Base-by-base conservation (phyloP, 2,888 invertebrate genomes). In the Drosophila melanocephala region DNA sequence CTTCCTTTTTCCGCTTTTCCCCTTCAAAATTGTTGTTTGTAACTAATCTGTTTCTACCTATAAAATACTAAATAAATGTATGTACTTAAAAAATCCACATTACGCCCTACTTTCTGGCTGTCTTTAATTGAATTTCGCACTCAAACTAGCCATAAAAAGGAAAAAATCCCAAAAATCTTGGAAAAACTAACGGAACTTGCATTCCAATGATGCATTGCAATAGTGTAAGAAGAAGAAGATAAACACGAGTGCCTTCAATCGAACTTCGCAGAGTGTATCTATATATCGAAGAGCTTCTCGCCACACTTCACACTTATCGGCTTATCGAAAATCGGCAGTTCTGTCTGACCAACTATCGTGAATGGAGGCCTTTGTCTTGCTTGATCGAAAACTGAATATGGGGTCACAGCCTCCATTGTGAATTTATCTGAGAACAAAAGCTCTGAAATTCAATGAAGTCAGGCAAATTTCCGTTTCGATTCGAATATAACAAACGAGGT, bases 391-490 rank as follows among this genome's bases (percentile, higher is more conserved):
- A 26, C 16, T 47, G 26, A 16, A 16, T 26, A 9, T 26, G 47
- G 16, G 26, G 47, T n/a, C 47, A 47, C 9, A 16, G 2, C 9
- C 16, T 5, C 26, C 26, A 26, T 47, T 47, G 47, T 26, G 47
- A 9, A 7, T 2, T 26, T 47, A 16, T 16, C 26, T 26, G 47
- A 47, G 16, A 26, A 47, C 47, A 47, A 47, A 26, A 47, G 47
- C 26, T 1, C 4, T 9, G 47, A 9, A 16, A 16, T 26, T 47
- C 47, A 47, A 47, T 47, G 47, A 47, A 47, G 26, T 47, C 47
- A 16, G 47, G 47, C 47, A 47, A 47, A 47, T 55, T 16, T 55
- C 55, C 22, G 55, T 35, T 39, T 9, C 14, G 26, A 47, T 26
- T 26, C 16, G 16, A 47, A 26, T 9, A 47, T 47, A 47, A 47